phyloP scores from a whole-genome alignment of 2,113 vertebrate species.

The Myiopsitta monachus region DNA sequence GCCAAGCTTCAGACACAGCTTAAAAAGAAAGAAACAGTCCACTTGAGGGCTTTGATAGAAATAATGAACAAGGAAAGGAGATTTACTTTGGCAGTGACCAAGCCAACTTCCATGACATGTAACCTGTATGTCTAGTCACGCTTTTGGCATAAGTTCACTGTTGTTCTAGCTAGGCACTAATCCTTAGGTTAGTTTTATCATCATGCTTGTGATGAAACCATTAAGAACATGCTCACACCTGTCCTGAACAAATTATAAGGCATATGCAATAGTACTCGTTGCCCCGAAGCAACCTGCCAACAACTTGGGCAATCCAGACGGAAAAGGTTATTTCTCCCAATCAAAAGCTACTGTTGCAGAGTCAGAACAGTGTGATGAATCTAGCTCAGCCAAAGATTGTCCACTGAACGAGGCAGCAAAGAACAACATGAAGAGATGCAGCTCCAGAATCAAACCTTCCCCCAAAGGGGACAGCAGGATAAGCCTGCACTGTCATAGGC shows the following conservation, averaged over 20 bases:
- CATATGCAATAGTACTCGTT: neutral
- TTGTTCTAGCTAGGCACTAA: neutral
- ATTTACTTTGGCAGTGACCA: neutral
- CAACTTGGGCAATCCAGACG: neutral
- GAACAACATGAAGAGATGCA: neutral
- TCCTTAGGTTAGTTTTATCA: neutral
- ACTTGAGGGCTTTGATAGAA: neutral
- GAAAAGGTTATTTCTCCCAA: neutral
- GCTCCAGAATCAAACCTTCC: neutral
- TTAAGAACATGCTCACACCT: neutral
- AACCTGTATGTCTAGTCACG: neutral
- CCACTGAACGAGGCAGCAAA: neutral
- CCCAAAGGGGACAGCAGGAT: neutral
- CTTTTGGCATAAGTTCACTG: neutral
- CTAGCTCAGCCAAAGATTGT: neutral
- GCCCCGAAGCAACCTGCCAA: neutral
- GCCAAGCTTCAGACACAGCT: neutral
- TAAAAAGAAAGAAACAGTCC: neutral
- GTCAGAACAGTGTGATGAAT: neutral
- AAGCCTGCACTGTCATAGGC: neutral
- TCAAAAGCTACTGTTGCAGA: neutral
- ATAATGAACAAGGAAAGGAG: neutral
- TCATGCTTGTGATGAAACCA: neutral
- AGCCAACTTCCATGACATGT: neutral
- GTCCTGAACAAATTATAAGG: neutral